Conservation (phyloP, 2,113 vertebrate species). For the Pachypanchax playfairii region DNA sequence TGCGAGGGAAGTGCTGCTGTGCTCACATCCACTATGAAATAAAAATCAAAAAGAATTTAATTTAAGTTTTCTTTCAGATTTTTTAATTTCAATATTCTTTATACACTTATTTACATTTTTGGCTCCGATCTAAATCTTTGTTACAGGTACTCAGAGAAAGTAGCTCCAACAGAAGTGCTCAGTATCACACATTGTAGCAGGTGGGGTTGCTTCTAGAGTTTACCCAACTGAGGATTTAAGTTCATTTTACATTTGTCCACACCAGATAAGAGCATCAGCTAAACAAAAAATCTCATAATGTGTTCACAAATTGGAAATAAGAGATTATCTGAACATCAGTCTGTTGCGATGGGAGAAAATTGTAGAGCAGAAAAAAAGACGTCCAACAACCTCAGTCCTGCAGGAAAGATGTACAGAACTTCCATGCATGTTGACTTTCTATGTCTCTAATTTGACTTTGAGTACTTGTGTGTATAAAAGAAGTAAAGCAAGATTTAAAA, state of each 20-base stretch:
- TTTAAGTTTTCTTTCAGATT: background rate
- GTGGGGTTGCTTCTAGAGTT: background rate
- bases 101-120: background rate
- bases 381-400: slow-evolving; percentile 44
- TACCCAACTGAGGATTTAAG: slow-evolving; percentile 18
- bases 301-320: background rate
- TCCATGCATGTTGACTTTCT: slow-evolving; percentile 19
- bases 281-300: slow-evolving; percentile 22
- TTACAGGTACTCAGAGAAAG: background rate
- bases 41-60: background rate
- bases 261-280: slow-evolving; percentile 45
- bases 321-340: slow-evolving; percentile 11
- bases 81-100: background rate
- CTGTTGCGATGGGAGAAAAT: slow-evolving; percentile 1
- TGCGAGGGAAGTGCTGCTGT: slow-evolving; percentile 87
- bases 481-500: too few relatives aligned
- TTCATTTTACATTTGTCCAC: slow-evolving; percentile 36
- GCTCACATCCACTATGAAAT: slow-evolving; percentile 88
- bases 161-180: slow-evolving; percentile 12
- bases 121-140: slow-evolving; percentile 25
- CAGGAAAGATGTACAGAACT: slow-evolving; percentile 61
- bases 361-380: slow-evolving; percentile 23
- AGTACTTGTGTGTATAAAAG: background rate
- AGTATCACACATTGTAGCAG: background rate
- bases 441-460: slow-evolving; percentile 5